Evolutionary conservation across 2,888 invertebrate genomes (phyloP), one percentile per base, ranked within the genome.

Genomic region (Rapana venosa): DNA sequence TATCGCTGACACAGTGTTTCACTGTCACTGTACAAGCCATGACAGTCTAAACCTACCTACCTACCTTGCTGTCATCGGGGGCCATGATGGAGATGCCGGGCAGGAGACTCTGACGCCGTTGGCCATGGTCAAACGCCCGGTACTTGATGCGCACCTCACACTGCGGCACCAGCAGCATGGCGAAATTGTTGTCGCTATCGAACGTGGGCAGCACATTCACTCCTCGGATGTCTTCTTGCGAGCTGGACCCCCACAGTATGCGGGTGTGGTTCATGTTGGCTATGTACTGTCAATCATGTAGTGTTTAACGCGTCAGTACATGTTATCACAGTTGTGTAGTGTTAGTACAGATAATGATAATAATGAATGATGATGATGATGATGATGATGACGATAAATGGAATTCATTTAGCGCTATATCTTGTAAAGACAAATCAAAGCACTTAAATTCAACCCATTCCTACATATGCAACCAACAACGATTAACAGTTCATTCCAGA

Each of bases 121-220:
- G 61, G 22, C 5, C 17, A 32, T 22, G 81, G 88, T 81, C 22
- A 61, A 30, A 88, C 26, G 61, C 81, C 30, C 88, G 79, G 88
- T 81, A 88, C 88, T 88, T 88, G 61, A 88, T 30, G 30, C 88
- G 88, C 30, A 47, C 58, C 36, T 79, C 88, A 26, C 88, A 88
- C 81, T 88, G 58, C 32, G 79, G 58, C 26, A 88, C 81, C 22
- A 22, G 6, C 30, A 88, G 81, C 58, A 81, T 26, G 79, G 88
- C 88, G 35, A 88, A 88, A 47, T 88, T 88, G 81, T 88, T 81
- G 32, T 61, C 81, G 8, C 15, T 17, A 81, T 88, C 88, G 77
- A 88, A 88, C 22, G 61, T 61, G 20, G 88, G 88, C 35, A 56
- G 20, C 32, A 88, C 26, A 15, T 88, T 26, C 32, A 88, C 13